Percentiles rank a stretch among this genome's conserved stretches.
phyloP scores from a whole-genome alignment of 1,140 invertebrate species.

The Scylla paramamosain region DNA sequence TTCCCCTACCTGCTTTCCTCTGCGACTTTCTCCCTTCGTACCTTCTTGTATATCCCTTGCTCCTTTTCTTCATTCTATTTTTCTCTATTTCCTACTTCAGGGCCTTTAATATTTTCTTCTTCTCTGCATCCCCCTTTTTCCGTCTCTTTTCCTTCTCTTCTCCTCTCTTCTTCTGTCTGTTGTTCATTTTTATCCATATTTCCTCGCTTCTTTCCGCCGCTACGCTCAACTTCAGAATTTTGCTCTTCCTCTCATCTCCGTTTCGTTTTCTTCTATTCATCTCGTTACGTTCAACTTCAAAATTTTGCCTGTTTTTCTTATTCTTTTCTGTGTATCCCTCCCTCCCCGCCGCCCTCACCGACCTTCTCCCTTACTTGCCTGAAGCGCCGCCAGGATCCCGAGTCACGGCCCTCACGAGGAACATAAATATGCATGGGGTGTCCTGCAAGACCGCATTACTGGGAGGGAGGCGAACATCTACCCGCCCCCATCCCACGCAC shows the following conservation, averaged over 20 bases:
- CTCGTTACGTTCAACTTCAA: not conserved
- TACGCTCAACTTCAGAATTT: too few species aligned
- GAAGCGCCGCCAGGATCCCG: not conserved
- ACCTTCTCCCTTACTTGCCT: not conserved
- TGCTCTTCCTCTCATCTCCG: not conserved
- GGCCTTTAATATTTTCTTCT: too few species aligned
- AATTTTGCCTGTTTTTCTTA: not conserved
- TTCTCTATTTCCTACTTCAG: too few species aligned
- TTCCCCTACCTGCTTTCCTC: too few species aligned
- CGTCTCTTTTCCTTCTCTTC: not conserved
- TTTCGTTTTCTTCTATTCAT: not conserved
- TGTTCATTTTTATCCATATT: not conserved
- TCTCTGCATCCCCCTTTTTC: not conserved
- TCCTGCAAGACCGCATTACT: constrained; percentile 49
- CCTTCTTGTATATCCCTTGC: not conserved
- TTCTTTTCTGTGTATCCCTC: not conserved
- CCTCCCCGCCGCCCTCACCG: not conserved
- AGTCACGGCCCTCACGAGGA: constrained; percentile 19
- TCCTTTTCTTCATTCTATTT: not conserved
- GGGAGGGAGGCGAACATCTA: not conserved
- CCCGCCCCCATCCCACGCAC: not conserved
- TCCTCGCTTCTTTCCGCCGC: too few species aligned
- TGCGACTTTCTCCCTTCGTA: not conserved
- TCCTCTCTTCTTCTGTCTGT: not conserved
- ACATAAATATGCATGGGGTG: constrained; percentile 58